These are phyloP conservation scores for Fratercula arctica DNA, from an alignment of 2,797 vertebrate genomes.

Conservation along the genomic window DNA sequence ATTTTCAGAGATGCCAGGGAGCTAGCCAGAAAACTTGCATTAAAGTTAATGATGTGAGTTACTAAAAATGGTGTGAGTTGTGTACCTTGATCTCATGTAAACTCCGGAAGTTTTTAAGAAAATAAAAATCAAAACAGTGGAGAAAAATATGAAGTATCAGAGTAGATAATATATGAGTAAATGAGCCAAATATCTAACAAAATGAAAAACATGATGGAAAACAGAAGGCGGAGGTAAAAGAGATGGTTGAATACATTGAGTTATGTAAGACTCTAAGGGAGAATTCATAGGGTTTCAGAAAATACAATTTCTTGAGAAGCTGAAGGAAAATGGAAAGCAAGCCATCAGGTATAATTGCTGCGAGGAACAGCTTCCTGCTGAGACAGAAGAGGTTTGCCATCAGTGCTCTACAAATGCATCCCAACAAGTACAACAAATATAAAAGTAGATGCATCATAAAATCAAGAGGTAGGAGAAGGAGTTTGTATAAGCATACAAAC, in stretches of 20 bases:
- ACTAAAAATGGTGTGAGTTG: not conserved
- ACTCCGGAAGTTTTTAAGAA: not conserved
- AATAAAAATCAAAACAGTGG: not conserved
- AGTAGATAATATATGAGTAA: slow-evolving; percentile 63
- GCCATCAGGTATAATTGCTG: slow-evolving; percentile 72
- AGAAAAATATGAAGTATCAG: slow-evolving; percentile 42
- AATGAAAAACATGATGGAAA: slow-evolving; percentile 51
- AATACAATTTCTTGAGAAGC: slow-evolving; percentile 76
- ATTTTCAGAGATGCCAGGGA: slow-evolving; percentile 1
- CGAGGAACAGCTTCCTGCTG: slow-evolving; percentile 74
- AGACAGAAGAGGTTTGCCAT: slow-evolving; percentile 70
- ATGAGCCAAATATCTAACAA: slow-evolving; percentile 59
- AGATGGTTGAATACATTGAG: slow-evolving; percentile 35
- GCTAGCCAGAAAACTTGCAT: not conserved
- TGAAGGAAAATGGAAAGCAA: slow-evolving; percentile 74
- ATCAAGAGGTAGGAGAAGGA: slow-evolving; percentile 62
- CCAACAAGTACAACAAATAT: slow-evolving; percentile 71
- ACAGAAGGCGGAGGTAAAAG: slow-evolving; percentile 41
- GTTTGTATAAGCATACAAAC: slow-evolving; percentile 5
- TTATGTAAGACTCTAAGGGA: slow-evolving; percentile 60
- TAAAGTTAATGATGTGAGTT: not conserved
- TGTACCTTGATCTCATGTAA: not conserved
- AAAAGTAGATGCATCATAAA: slow-evolving; percentile 70
- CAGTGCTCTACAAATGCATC: slow-evolving; percentile 63
- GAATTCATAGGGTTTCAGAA: slow-evolving; percentile 67